Percentiles rank a stretch among this genome's conserved stretches.
phyloP scores from a whole-genome alignment of 2,888 invertebrate genomes.

The Metalampra italica region DNA sequence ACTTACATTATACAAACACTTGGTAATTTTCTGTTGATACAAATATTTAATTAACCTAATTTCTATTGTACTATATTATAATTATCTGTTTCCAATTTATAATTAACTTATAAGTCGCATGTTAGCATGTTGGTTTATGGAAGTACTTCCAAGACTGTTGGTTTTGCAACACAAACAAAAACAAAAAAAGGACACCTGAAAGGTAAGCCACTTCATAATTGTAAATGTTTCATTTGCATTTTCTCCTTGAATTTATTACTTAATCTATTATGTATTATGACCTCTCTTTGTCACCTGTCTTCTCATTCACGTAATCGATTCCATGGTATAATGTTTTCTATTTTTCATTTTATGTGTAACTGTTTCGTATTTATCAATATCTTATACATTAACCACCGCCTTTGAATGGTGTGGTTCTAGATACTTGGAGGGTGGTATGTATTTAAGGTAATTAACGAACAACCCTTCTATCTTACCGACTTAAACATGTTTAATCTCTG shows the following conservation, averaged over 20 bases:
- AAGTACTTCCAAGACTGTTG: no score
- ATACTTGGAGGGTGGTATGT: constrained; percentile 74
- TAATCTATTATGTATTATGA: no score
- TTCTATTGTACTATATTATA: neutral
- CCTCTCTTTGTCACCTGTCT: constrained; percentile 20
- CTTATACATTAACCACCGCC: constrained; percentile 12
- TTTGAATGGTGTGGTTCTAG: constrained; percentile 29
- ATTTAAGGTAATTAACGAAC: constrained; percentile 14
- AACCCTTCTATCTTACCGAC: neutral
- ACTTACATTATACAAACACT: neutral
- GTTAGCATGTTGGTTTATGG: no score
- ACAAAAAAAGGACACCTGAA: constrained; percentile 25
- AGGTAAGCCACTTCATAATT: constrained; percentile 56
- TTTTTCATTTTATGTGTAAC: constrained; percentile 17
- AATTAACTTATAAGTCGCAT: constrained; percentile 37
- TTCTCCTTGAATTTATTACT: neutral
- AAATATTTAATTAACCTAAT: neutral
- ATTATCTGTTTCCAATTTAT: constrained; percentile 4
- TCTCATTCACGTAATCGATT: constrained; percentile 59
- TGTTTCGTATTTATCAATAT: constrained; percentile 3
- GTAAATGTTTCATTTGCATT: constrained; percentile 13
- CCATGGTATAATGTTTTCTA: constrained; percentile 51
- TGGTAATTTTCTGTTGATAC: constrained; percentile 18
- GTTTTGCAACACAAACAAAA: constrained; percentile 22
- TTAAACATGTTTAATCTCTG: neutral